Evolutionary conservation across 2,797 vertebrate species (phyloP).

Genomic region (Acrocephalus scirpaceus): DNA sequence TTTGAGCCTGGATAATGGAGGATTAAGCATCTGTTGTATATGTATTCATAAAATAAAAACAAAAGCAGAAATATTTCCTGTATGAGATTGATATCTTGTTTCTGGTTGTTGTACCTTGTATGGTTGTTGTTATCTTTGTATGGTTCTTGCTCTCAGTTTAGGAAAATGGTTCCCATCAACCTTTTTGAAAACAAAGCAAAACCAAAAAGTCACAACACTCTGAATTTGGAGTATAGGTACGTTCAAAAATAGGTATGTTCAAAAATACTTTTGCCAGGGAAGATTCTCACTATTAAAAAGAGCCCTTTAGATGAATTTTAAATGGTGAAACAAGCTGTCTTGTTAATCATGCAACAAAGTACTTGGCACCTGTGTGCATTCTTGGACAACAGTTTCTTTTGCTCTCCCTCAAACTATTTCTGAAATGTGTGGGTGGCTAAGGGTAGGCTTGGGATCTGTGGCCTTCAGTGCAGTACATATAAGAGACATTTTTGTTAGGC

Average conservation of each 20-base stretch:
- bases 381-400: neutral
- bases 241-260: neutral
- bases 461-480: neutral
- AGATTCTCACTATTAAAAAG: neutral
- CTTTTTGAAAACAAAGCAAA: conserved; percentile 6
- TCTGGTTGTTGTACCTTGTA: neutral
- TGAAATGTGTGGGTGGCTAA: neutral
- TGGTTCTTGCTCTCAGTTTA: neutral
- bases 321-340: neutral
- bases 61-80: conserved; percentile 39
- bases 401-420: neutral
- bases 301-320: neutral
- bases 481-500: neutral
- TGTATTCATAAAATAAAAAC: conserved; percentile 66
- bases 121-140: neutral
- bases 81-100: conserved; percentile 47
- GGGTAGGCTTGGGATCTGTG: neutral
- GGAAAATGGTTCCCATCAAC: neutral
- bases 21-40: conserved; percentile 61
- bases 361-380: neutral
- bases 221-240: neutral
- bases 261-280: neutral
- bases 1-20: conserved; percentile 52
- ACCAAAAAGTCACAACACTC: neutral
- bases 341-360: neutral